These are phyloP conservation scores for Caenorhabditis briggsae DNA, from an alignment of 1,140 invertebrate genomes.

Conservation along the genomic window DNA sequence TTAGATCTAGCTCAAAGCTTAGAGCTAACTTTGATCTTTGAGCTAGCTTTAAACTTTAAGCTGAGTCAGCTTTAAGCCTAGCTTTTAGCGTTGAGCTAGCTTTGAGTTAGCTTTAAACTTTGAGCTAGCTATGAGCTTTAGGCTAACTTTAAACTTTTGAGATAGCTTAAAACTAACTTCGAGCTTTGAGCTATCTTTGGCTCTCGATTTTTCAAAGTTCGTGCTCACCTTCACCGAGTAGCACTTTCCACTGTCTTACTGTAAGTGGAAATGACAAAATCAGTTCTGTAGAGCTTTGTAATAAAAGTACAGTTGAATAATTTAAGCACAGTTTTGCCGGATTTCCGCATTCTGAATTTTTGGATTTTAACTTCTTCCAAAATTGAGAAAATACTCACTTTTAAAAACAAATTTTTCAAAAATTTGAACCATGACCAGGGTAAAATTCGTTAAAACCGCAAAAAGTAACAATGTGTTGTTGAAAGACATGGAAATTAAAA, in stretches of 20 bases:
- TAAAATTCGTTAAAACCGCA: conserved; percentile 13
- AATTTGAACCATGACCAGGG: not conserved
- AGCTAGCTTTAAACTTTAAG: no score
- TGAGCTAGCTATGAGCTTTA: no score
- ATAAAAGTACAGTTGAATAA: not conserved
- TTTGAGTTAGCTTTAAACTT: no score
- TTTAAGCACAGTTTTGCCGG: not conserved
- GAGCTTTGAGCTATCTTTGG: not conserved
- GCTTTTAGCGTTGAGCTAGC: no score
- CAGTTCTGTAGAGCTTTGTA: conserved; percentile 10
- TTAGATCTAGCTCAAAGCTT: no score
- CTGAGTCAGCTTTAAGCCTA: no score
- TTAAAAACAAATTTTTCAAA: conserved; percentile 6
- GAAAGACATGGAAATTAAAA: conserved; percentile 37
- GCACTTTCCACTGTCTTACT: conserved; percentile 25
- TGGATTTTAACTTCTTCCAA: no score
- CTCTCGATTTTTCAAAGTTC: not conserved
- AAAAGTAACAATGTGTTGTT: conserved; percentile 32
- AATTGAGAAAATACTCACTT: no score
- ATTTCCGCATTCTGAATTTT: not conserved
- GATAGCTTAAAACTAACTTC: no score
- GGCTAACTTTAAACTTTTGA: no score
- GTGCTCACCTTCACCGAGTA: not conserved
- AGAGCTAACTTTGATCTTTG: no score
- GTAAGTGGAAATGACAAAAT: conserved; percentile 3